Evolutionary conservation across 2,888 invertebrate species (phyloP).

Genomic region (Stenodema calcarata): DNA sequence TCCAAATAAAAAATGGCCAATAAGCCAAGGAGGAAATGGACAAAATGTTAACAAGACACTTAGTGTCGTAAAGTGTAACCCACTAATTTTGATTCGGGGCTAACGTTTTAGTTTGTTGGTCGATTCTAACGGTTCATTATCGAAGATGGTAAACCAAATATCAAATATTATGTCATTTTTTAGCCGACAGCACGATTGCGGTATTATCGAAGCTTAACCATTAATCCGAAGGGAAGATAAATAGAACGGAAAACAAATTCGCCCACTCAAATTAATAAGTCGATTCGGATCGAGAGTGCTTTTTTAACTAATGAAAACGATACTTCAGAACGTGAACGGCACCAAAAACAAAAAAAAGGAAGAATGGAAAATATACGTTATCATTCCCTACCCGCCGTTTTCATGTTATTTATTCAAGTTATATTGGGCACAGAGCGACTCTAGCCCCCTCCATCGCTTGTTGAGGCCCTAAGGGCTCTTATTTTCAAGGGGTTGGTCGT

Average conservation of each 20-base stretch:
- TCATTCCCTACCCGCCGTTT: constrained; percentile 23
- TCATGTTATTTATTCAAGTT: constrained; percentile 39
- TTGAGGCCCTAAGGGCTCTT: constrained; percentile 39
- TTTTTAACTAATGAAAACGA: constrained; percentile 39
- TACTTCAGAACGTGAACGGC: background rate
- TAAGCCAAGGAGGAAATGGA: too few relatives aligned
- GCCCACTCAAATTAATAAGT: background rate
- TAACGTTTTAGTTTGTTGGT: too few relatives aligned
- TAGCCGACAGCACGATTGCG: background rate
- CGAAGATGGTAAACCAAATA: too few relatives aligned
- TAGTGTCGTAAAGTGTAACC: too few relatives aligned
- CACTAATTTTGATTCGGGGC: too few relatives aligned
- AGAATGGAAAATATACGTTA: constrained; percentile 29
- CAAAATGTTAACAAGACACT: too few relatives aligned
- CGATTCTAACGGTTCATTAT: too few relatives aligned
- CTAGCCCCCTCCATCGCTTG: background rate
- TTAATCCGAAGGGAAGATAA: background rate
- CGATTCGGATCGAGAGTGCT: background rate
- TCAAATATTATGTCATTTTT: background rate
- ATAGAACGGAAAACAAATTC: background rate
- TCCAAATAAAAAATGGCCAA: too few relatives aligned
- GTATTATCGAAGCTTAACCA: background rate
- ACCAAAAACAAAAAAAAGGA: background rate
- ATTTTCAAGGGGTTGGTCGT: constrained; percentile 24
- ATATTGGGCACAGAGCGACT: constrained; percentile 11